Conservation (phyloP, 2,113 vertebrate species). For the Climacteris rufus region DNA sequence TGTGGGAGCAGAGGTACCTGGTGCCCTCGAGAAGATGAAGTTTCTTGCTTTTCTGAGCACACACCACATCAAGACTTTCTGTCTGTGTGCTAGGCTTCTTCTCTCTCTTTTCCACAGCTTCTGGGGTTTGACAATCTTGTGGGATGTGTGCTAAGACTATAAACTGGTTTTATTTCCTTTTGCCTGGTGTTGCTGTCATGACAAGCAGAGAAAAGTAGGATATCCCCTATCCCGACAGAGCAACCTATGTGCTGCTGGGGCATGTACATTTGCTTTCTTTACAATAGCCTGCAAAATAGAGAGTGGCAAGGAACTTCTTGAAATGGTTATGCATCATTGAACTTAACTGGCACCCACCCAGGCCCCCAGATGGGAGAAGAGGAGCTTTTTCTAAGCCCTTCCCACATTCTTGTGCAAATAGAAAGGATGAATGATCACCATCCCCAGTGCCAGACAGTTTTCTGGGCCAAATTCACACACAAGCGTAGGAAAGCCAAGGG, state of each 20-base stretch:
- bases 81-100: background rate
- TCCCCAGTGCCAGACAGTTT: constrained; percentile 29
- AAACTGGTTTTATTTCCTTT: background rate
- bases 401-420: constrained; percentile 59
- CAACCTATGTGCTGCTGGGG: background rate
- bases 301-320: constrained; percentile 34
- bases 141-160: background rate
- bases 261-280: background rate
- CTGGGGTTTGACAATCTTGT: background rate
- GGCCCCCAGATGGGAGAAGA: constrained; percentile 44
- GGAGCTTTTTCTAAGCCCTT: constrained; percentile 30
- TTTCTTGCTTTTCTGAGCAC: background rate
- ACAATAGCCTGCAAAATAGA: background rate
- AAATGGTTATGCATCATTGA: constrained; percentile 48
- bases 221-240: background rate
- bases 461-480: constrained; percentile 48
- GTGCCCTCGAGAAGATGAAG: background rate
- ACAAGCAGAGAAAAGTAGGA: background rate
- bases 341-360: constrained; percentile 36
- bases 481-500: constrained; percentile 7
- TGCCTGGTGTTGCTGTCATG: background rate
- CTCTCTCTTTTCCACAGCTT: background rate
- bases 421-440: constrained; percentile 49
- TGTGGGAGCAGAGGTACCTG: background rate
- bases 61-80: background rate